These are phyloP conservation scores for Agrotis clavis DNA, from an alignment of 2,888 invertebrate genomes.

Conservation along the genomic window DNA sequence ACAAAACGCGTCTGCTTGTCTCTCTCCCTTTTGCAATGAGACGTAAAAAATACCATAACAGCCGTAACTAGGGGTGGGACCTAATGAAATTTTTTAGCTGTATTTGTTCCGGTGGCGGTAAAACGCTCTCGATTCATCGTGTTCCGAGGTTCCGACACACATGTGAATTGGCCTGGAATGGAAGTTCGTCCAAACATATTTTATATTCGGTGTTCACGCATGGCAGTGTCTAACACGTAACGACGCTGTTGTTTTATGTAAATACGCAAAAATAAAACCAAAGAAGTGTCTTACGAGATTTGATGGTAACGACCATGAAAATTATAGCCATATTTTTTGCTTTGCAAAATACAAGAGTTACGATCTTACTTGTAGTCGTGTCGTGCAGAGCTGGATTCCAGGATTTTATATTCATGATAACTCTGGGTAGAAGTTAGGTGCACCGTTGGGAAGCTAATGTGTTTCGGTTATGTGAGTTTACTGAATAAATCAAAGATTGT, in stretches of 20 bases:
- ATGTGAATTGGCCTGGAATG: slow-evolving; percentile 56
- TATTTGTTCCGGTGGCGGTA: slow-evolving; percentile 51
- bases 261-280: slow-evolving; percentile 54
- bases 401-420: slow-evolving; percentile 64
- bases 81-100: slow-evolving; percentile 60
- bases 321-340: slow-evolving; percentile 40
- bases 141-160: slow-evolving; percentile 44
- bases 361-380: slow-evolving; percentile 51
- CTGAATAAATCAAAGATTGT: slow-evolving; percentile 23
- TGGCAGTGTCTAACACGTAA: slow-evolving; percentile 7
- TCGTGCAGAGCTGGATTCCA: slow-evolving; percentile 38
- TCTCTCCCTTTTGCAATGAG: slow-evolving; percentile 71
- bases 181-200: slow-evolving; percentile 45
- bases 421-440: slow-evolving; percentile 41
- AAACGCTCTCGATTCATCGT: slow-evolving; percentile 51
- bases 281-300: slow-evolving; percentile 41
- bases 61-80: slow-evolving; percentile 44
- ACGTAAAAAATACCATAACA: slow-evolving; percentile 61
- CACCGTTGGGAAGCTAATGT: slow-evolving; percentile 52
- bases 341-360: slow-evolving; percentile 51
- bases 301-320: slow-evolving; percentile 38
- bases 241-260: slow-evolving; percentile 39
- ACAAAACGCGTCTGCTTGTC: slow-evolving; percentile 74
- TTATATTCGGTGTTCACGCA: slow-evolving; percentile 21
- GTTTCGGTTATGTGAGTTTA: slow-evolving; percentile 49